Conservation (phyloP, 2,113 vertebrate genomes). For the Marcusenius ussheri region DNA sequence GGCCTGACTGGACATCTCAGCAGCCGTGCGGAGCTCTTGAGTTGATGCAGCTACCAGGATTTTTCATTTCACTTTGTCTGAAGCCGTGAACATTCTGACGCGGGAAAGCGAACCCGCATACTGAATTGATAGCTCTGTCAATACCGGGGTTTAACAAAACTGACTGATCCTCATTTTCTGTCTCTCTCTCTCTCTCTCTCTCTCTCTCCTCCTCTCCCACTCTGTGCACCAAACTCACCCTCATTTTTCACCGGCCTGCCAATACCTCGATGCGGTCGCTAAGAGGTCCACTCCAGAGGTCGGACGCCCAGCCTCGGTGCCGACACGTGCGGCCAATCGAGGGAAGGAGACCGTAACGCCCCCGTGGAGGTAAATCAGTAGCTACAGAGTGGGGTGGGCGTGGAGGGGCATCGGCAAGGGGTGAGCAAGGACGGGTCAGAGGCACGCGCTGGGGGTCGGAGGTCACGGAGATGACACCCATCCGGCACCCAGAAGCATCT, state of each 20-base stretch:
- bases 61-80: conserved; percentile 7
- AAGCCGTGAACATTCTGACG: background rate
- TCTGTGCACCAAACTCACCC: background rate
- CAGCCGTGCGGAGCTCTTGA: background rate
- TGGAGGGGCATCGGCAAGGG: background rate
- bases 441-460: background rate
- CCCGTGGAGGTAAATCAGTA: background rate
- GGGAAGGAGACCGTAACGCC: background rate
- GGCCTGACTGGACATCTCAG: conserved; percentile 1
- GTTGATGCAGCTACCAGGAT: background rate
- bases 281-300: background rate
- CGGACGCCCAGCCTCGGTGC: background rate
- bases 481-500: background rate
- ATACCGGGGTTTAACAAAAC: background rate
- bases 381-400: background rate
- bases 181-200: background rate
- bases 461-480: background rate
- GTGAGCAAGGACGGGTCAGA: background rate
- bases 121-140: background rate
- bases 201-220: background rate
- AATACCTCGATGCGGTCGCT: background rate
- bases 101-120: background rate
- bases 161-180: background rate
- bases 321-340: background rate
- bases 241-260: conserved; percentile 1